phyloP scores from a whole-genome alignment of 2,113 vertebrate species.

The Pontoporia blainvillei region DNA sequence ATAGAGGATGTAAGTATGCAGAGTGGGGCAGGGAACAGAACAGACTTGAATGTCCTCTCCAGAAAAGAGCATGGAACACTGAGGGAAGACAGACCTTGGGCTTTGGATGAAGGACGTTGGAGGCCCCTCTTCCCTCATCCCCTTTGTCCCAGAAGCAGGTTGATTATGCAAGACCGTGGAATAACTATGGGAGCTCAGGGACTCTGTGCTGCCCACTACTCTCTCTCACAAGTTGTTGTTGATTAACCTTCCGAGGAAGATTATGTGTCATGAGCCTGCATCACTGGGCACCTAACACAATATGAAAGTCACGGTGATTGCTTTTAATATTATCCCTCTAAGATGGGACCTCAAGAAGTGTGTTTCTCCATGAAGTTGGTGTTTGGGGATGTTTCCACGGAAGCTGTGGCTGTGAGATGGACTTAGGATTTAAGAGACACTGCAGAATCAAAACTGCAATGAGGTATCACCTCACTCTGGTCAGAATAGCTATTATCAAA shows the following conservation, averaged over 20 bases:
- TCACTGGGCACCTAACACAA: not conserved
- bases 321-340: not conserved
- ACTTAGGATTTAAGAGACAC: not conserved
- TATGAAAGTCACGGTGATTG: not conserved
- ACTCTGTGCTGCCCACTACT: not conserved
- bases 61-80: not conserved
- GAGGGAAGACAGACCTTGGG: not conserved
- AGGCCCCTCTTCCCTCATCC: not conserved
- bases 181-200: not conserved
- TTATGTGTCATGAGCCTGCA: fast-evolving
- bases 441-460: not conserved
- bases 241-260: not conserved
- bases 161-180: fast-evolving
- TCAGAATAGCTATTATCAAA: not conserved
- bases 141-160: not conserved
- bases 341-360: not conserved
- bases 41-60: not conserved
- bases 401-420: not conserved
- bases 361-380: not conserved
- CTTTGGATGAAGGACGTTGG: not conserved
- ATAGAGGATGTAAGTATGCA: not conserved
- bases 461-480: not conserved
- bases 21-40: not conserved
- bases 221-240: not conserved
- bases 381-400: not conserved